Evolutionary conservation across 2,113 vertebrate genomes (phyloP).

Genomic region (Thermophis baileyi): DNA sequence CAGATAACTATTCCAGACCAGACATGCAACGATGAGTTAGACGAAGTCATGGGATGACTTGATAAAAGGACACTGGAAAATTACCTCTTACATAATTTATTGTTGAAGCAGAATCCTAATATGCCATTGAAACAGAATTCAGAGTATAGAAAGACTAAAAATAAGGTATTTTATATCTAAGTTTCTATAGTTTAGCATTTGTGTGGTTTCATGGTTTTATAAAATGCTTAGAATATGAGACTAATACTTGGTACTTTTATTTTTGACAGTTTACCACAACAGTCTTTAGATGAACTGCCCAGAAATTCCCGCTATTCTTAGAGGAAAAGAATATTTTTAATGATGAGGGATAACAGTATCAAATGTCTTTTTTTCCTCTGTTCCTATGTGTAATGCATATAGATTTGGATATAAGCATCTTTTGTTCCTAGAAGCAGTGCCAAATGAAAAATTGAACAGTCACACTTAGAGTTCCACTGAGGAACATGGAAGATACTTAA

Average conservation of each 20-base stretch:
- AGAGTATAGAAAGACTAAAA: conserved; percentile 24
- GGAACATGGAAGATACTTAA: background rate
- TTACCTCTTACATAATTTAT: background rate
- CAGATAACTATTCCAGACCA: background rate
- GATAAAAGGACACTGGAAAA: background rate
- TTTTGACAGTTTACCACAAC: background rate
- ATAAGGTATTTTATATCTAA: background rate
- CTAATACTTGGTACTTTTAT: background rate
- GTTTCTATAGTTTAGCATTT: background rate
- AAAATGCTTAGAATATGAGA: background rate
- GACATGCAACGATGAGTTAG: background rate
- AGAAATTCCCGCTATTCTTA: conserved; percentile 30
- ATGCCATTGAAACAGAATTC: background rate
- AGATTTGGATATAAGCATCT: background rate
- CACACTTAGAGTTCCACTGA: background rate
- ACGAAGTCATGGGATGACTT: too few species aligned
- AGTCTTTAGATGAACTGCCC: conserved; percentile 28
- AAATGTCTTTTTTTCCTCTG: background rate
- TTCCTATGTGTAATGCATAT: background rate
- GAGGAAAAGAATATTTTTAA: background rate
- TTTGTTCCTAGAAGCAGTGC: background rate
- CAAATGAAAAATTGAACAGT: conserved; percentile 9
- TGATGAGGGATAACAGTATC: conserved; percentile 18
- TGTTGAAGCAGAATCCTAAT: background rate
- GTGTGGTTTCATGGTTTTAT: background rate